Conservation (phyloP, 2,113 vertebrate genomes). For the Casuarius casuarius region DNA sequence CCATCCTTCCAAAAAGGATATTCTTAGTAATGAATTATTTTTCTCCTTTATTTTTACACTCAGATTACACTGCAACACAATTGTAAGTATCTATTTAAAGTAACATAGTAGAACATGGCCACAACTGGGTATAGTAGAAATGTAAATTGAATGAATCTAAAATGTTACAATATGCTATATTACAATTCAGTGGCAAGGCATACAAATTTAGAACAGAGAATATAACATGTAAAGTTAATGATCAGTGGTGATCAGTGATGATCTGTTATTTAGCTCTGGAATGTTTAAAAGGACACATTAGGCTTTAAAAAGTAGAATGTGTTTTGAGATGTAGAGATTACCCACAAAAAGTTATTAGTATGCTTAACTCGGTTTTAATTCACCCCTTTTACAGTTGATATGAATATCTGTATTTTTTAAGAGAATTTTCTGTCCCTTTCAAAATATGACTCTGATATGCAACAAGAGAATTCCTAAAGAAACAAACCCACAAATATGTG, state of each 20-base stretch:
- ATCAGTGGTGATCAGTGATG: neutral
- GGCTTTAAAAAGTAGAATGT: neutral
- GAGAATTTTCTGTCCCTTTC: neutral
- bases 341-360: neutral
- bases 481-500: neutral
- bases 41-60: neutral
- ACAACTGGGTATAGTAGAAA: neutral
- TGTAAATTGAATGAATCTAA: neutral
- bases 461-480: neutral
- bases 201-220: neutral
- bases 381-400: neutral
- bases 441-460: neutral
- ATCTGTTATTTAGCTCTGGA: slow-evolving; percentile 16
- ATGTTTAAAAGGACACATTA: neutral
- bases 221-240: slow-evolving; percentile 27
- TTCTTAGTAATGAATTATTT: slow-evolving; percentile 23
- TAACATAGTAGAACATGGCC: neutral
- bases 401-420: neutral
- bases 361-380: neutral
- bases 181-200: neutral
- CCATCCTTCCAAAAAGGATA: neutral
- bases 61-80: neutral
- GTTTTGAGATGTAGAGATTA: neutral
- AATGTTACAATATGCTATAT: neutral
- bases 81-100: neutral